Percentiles rank a stretch among this genome's conserved stretches.
Conservation (phyloP, 2,797 vertebrate species). For the Tadarida brasiliensis region DNA sequence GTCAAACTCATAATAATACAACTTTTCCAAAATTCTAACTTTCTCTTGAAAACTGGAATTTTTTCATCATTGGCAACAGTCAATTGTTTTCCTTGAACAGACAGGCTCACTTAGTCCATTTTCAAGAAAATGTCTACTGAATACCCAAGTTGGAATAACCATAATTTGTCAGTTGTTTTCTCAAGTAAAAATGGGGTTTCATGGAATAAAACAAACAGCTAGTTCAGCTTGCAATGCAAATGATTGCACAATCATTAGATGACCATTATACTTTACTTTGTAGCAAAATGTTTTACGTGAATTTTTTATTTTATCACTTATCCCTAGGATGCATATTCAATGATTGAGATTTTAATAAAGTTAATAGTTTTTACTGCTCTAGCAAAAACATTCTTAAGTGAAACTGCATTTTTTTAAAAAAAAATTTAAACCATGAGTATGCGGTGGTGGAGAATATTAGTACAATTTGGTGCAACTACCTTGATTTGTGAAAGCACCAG, state of each 20-base stretch:
- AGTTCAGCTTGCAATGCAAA: not conserved
- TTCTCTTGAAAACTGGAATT: slow-evolving; percentile 29
- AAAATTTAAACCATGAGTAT: not conserved
- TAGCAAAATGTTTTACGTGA: not conserved
- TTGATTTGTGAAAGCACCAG: not conserved
- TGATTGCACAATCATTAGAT: not conserved
- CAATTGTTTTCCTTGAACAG: not conserved
- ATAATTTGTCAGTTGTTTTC: not conserved
- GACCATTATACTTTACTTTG: not conserved
- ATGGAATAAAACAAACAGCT: not conserved
- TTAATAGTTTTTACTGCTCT: not conserved
- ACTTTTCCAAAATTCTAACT: slow-evolving; percentile 43
- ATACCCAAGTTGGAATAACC: not conserved
- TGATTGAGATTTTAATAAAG: slow-evolving; percentile 8
- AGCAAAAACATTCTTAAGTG: slow-evolving; percentile 4
- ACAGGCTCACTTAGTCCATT: not conserved
- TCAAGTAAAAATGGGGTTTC: not conserved
- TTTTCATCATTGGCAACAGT: not conserved
- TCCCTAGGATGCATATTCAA: not conserved
- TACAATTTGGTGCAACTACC: not conserved
- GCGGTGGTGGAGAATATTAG: not conserved
- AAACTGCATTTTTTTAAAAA: not conserved
- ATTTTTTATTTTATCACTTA: not conserved
- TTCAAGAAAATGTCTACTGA: slow-evolving; percentile 23
- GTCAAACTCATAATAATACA: not conserved